Percentiles rank a stretch among this genome's conserved stretches.
Evolutionary conservation across 2,797 vertebrate genomes (phyloP).

Genomic region (Aythya fuligula): DNA sequence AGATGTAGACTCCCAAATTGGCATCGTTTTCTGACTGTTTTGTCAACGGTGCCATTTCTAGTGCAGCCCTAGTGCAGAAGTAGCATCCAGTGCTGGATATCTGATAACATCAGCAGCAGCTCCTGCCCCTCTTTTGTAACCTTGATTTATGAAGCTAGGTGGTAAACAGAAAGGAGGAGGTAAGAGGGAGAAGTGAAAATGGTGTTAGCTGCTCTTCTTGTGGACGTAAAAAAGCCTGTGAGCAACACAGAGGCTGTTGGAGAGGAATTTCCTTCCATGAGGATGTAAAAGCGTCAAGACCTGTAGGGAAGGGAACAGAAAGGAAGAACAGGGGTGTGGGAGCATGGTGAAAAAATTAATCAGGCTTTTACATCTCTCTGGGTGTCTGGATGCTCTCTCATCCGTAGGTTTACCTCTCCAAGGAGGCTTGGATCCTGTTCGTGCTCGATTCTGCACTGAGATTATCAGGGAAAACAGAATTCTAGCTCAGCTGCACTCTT

Average conservation of each 20-base stretch:
- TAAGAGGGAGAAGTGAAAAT: neutral
- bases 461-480: neutral
- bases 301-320: neutral
- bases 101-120: neutral
- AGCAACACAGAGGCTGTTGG: neutral
- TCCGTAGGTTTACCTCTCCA: neutral
- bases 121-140: neutral
- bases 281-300: neutral
- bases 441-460: neutral
- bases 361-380: rapidly evolving
- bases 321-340: neutral
- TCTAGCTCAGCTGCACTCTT: neutral
- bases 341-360: neutral
- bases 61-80: neutral
- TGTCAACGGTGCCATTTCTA: neutral
- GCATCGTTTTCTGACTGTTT: neutral
- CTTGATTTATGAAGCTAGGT: neutral
- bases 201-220: neutral
- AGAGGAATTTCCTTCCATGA: neutral
- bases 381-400: neutral
- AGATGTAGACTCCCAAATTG: neutral
- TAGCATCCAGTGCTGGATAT: neutral
- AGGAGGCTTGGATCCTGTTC: neutral
- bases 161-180: neutral
- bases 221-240: neutral